Conservation (phyloP, 2,113 vertebrate species). For the Rhinolophus sinicus region DNA sequence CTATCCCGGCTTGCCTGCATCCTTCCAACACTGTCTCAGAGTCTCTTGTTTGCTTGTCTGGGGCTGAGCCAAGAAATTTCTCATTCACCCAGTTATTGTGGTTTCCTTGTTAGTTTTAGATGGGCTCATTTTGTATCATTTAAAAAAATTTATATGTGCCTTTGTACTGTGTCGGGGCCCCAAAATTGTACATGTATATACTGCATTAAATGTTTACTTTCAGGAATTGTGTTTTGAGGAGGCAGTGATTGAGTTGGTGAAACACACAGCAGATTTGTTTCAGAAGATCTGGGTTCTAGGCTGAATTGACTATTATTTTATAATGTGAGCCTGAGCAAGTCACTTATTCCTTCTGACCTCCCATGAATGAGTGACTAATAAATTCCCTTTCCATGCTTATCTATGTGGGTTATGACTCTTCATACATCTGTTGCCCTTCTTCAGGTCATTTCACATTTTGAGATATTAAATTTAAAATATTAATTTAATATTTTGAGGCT, state of each 20-base stretch:
- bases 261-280: not conserved
- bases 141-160: not conserved
- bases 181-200: not conserved
- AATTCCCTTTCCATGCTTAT: not conserved
- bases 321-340: not conserved
- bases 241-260: not conserved
- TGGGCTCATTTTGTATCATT: not conserved
- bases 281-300: not conserved
- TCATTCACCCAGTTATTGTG: not conserved
- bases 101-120: not conserved
- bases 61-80: not conserved
- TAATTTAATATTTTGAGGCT: not conserved
- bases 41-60: not conserved
- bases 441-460: not conserved
- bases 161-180: not conserved
- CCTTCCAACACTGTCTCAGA: not conserved
- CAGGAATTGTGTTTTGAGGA: not conserved
- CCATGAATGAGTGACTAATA: not conserved
- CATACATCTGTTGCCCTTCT: not conserved
- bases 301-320: not conserved
- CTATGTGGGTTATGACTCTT: not conserved
- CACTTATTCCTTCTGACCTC: not conserved
- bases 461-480: not conserved
- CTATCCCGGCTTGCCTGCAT: rapidly evolving
- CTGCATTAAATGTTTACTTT: not conserved